Percentiles rank a stretch among this genome's conserved stretches.
Conservation (phyloP, 2,797 vertebrate species). For the Etheostoma nigrum region DNA sequence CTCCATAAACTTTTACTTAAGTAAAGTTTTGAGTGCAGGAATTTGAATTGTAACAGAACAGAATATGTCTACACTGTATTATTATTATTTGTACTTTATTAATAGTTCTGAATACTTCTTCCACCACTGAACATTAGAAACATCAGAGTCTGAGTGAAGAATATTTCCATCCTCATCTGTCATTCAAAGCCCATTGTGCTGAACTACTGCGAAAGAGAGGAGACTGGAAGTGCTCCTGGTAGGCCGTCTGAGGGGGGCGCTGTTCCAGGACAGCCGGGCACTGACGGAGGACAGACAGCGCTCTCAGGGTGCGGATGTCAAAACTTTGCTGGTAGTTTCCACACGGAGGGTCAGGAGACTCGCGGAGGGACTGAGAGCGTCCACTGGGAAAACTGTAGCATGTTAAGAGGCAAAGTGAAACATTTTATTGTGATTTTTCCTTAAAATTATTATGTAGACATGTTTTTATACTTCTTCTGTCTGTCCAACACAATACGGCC, state of each 20-base stretch:
- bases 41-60: too few relatives aligned
- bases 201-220: not conserved
- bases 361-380: not conserved
- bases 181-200: too few relatives aligned
- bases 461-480: not conserved
- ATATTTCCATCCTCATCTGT: too few relatives aligned
- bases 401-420: not conserved
- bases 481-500: too few relatives aligned
- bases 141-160: too few relatives aligned
- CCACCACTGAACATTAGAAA: too few relatives aligned
- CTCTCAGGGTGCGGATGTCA: slow-evolving; percentile 61
- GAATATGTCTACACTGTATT: too few relatives aligned
- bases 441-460: not conserved
- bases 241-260: slow-evolving; percentile 39
- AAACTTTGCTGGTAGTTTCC: slow-evolving; percentile 60
- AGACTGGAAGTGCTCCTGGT: slow-evolving; percentile 57
- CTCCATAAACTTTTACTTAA: too few relatives aligned
- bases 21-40: too few relatives aligned
- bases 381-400: slow-evolving; percentile 6
- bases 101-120: too few relatives aligned
- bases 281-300: slow-evolving; percentile 16
- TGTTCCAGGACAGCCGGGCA: not conserved
- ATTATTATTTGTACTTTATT: too few relatives aligned
- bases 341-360: not conserved
- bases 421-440: not conserved